These are phyloP conservation scores for Apoda limacodes DNA, from an alignment of 2,888 invertebrate species.

Conservation along the genomic window DNA sequence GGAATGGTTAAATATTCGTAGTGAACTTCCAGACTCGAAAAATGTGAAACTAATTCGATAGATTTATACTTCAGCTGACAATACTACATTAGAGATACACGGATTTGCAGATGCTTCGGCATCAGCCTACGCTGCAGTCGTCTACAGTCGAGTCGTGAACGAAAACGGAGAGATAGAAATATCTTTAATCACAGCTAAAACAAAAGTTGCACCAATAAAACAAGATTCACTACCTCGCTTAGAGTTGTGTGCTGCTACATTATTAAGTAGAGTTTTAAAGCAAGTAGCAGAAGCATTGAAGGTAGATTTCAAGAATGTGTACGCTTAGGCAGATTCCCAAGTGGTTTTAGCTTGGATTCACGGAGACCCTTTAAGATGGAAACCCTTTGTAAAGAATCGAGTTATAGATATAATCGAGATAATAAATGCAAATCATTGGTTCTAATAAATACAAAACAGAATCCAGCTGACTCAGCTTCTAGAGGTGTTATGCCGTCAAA, in stretches of 20 bases:
- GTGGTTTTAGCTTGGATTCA: no score
- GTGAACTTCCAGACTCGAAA: neutral
- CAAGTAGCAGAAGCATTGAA: no score
- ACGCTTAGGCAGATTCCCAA: no score
- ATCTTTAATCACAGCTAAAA: slow-evolving; percentile 6
- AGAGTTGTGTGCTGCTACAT: slow-evolving; percentile 10
- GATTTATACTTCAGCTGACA: slow-evolving; percentile 1
- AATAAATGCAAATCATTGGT: no score
- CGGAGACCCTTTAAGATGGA: no score
- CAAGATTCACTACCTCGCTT: slow-evolving; percentile 11
- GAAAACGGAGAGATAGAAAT: slow-evolving; percentile 1
- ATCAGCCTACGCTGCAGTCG: slow-evolving; percentile 9
- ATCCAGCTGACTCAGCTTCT: no score
- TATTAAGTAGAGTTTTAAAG: no score
- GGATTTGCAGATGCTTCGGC: slow-evolving; percentile 9
- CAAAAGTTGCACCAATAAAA: slow-evolving; percentile 13
- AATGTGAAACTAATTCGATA: slow-evolving; percentile 3
- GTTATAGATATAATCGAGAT: no score
- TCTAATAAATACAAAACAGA: no score
- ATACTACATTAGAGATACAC: slow-evolving; percentile 3
- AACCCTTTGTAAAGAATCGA: no score
- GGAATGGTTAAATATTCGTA: slow-evolving; percentile 2
- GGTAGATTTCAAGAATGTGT: no score
- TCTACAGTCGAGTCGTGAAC: slow-evolving; percentile 5
- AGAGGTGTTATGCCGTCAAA: no score